phyloP scores from a whole-genome alignment of 2,888 invertebrate genomes.

The Pomacea canaliculata region DNA sequence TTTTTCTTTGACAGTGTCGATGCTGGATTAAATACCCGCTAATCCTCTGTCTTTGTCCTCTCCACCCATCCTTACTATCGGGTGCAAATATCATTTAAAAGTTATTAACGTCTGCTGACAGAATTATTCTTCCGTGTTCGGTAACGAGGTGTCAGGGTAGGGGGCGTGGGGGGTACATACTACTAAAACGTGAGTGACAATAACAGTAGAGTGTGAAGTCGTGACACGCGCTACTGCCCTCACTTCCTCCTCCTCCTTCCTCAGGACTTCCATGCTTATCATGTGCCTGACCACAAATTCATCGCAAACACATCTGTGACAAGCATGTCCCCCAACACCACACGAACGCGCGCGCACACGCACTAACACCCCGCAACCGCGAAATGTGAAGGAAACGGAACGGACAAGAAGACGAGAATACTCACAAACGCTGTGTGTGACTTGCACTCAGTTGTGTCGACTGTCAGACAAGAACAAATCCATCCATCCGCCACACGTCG shows the following conservation, averaged over 20 bases:
- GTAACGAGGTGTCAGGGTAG: no score
- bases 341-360: not conserved
- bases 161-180: no score
- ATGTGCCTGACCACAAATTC: not conserved
- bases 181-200: no score
- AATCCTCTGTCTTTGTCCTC: no score
- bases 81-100: no score
- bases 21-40: no score
- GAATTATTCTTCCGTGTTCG: no score
- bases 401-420: not conserved
- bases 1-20: no score
- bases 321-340: not conserved
- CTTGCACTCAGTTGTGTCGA: conserved; percentile 4
- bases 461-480: conserved; percentile 27
- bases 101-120: no score
- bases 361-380: not conserved
- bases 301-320: conserved; percentile 1
- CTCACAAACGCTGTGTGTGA: not conserved
- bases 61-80: no score
- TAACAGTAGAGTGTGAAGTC: no score
- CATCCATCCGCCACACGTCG: conserved; percentile 28
- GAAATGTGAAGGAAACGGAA: not conserved
- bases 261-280: not conserved
- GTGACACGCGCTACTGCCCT: no score
- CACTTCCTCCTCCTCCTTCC: not conserved